Conservation (phyloP, 2,113 vertebrate genomes). For the Eclectus roratus region DNA sequence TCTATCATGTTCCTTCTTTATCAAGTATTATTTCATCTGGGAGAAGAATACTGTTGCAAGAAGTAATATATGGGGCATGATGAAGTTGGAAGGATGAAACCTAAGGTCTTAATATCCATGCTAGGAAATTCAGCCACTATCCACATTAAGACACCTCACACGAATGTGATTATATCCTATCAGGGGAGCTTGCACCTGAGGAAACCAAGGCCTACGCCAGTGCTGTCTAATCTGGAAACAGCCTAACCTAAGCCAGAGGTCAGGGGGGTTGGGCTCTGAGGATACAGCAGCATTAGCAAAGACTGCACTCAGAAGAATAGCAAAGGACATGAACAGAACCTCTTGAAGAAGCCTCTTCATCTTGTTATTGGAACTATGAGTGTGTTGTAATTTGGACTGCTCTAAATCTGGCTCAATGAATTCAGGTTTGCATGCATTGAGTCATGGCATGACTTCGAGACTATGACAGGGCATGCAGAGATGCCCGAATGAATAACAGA, state of each 20-base stretch:
- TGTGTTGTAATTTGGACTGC: neutral
- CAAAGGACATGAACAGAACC: neutral
- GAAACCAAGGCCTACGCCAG: neutral
- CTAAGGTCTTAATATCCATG: rapidly evolving
- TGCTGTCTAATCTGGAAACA: neutral
- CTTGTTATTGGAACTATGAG: rapidly evolving
- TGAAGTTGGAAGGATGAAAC: neutral
- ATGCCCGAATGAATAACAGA: neutral
- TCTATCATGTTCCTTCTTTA: neutral
- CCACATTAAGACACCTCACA: neutral
- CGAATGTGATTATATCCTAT: neutral
- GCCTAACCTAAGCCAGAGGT: neutral
- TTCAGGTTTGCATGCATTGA: rapidly evolving
- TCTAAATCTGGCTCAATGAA: neutral
- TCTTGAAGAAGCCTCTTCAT: neutral
- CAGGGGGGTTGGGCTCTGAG: neutral
- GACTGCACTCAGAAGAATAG: neutral
- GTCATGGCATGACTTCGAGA: rapidly evolving
- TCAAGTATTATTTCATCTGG: neutral
- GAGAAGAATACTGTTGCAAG: neutral
- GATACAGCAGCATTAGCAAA: neutral
- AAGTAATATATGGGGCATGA: neutral
- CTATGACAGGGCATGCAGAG: neutral
- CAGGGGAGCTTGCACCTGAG: neutral
- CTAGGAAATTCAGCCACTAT: neutral